Percentiles rank a stretch among this genome's conserved stretches.
These are phyloP conservation scores for Apostichopus parvimensis DNA, from an alignment of 35 echinoderm and acorn worm species.

Conservation along the genomic window DNA sequence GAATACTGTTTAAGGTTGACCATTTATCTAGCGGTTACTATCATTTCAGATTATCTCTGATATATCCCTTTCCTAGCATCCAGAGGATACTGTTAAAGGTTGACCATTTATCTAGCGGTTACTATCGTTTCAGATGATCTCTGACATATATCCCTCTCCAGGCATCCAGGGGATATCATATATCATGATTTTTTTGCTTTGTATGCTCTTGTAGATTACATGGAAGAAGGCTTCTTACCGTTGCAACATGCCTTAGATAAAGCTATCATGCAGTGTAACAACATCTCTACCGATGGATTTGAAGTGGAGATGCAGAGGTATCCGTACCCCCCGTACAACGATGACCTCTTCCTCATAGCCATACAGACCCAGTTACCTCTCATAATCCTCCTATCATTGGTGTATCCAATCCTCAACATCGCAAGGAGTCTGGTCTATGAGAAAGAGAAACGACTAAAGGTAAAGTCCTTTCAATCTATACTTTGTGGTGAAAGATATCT, in stretches of 20 bases:
- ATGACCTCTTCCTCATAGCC: slow-evolving; percentile 89
- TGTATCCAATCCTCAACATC: slow-evolving; percentile 83
- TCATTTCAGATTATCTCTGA: too few relatives aligned
- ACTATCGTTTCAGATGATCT: too few relatives aligned
- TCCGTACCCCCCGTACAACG: slow-evolving; percentile 93
- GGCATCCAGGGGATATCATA: neutral
- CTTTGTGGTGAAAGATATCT: neutral
- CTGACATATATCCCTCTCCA: too few relatives aligned
- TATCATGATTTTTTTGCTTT: neutral
- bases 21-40: too few relatives aligned
- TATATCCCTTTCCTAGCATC: too few relatives aligned
- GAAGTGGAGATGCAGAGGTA: slow-evolving; percentile 80
- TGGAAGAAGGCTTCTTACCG: slow-evolving; percentile 90
- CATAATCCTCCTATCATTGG: slow-evolving; percentile 78
- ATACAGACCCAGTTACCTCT: slow-evolving; percentile 90
- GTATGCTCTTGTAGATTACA: slow-evolving; percentile 70
- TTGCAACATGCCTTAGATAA: slow-evolving; percentile 88
- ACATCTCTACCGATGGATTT: slow-evolving; percentile 51
- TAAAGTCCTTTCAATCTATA: neutral
- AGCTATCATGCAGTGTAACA: slow-evolving; percentile 70
- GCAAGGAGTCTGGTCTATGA: slow-evolving; percentile 79
- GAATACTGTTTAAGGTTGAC: too few relatives aligned
- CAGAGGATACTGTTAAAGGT: too few relatives aligned
- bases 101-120: too few relatives aligned
- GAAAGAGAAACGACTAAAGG: slow-evolving; percentile 92